A percentile compares a stretch with the other conserved stretches of the same genome.
These are phyloP conservation scores for Steinernema khuongi DNA, from an alignment of 1,140 invertebrate genomes.

Conservation along the genomic window DNA sequence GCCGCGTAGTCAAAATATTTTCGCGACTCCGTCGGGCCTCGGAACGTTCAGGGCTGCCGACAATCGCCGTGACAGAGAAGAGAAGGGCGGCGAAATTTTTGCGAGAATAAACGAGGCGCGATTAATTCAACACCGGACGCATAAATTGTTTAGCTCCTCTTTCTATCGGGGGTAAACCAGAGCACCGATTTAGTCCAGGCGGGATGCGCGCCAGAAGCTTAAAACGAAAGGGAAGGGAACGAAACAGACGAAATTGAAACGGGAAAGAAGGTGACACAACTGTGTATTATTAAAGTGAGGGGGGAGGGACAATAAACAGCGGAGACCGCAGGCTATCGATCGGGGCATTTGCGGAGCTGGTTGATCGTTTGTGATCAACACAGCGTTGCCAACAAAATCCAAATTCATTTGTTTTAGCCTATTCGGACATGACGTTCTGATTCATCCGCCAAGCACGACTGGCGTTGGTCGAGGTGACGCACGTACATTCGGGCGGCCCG, in stretches of 20 bases:
- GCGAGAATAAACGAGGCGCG: conserved; percentile 9
- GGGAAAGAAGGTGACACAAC: not conserved
- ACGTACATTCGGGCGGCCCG: too few species aligned
- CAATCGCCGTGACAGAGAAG: too few species aligned
- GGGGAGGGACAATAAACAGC: too few species aligned
- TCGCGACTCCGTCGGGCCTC: too few species aligned
- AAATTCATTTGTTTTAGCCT: conserved; percentile 4
- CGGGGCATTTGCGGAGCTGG: not conserved
- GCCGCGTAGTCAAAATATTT: too few species aligned
- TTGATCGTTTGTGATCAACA: not conserved
- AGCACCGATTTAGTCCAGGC: too few species aligned
- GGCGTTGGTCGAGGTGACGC: too few species aligned
- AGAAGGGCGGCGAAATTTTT: not conserved
- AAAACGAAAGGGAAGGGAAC: too few species aligned
- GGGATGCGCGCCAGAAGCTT: too few species aligned
- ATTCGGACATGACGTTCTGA: not conserved
- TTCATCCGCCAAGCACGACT: too few species aligned
- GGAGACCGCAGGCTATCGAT: not conserved
- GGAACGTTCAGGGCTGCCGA: too few species aligned
- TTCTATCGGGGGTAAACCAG: too few species aligned
- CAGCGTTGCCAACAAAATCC: not conserved
- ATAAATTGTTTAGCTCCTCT: conserved; percentile 10
- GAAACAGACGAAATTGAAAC: not conserved
- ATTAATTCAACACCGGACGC: conserved; percentile 4
- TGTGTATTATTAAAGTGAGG: not conserved